phyloP scores from a whole-genome alignment of 2,888 invertebrate genomes.

The Stegophylla sp. region DNA sequence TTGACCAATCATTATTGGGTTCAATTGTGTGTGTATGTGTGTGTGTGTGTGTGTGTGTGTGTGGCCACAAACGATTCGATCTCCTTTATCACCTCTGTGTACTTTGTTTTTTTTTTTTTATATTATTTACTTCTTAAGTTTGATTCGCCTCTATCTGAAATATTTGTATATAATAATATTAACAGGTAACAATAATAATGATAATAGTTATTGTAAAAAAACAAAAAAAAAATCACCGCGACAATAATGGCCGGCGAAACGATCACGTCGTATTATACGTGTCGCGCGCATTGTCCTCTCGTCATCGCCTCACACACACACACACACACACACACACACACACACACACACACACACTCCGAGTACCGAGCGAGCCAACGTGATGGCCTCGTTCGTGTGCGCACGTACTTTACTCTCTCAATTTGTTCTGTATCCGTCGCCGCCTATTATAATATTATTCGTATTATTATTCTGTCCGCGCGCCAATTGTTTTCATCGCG shows the following conservation, averaged over 20 bases:
- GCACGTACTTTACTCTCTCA: constrained; percentile 25
- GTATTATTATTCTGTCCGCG: too few species aligned
- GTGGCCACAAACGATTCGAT: constrained; percentile 45
- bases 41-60: constrained; percentile 13
- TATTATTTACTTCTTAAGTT: constrained; percentile 21
- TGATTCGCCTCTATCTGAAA: constrained; percentile 40
- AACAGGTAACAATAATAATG: neutral
- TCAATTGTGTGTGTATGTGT: constrained; percentile 35
- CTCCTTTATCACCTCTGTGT: constrained; percentile 48
- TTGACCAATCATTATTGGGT: constrained; percentile 47
- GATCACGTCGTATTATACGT: constrained; percentile 54
- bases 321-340: neutral
- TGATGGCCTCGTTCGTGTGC: too few species aligned
- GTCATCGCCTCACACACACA: neutral
- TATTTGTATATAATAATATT: constrained; percentile 45
- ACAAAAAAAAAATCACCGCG: constrained; percentile 11
- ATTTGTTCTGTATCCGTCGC: constrained; percentile 40
- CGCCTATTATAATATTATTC: constrained; percentile 37
- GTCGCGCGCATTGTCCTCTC: constrained; percentile 43
- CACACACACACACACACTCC: neutral
- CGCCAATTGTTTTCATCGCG: constrained; percentile 38
- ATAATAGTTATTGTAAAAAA: too few species aligned
- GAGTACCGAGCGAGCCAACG: too few species aligned
- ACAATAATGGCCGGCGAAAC: constrained; percentile 51
- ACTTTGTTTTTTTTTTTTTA: constrained; percentile 27